phyloP scores from a whole-genome alignment of 1,140 invertebrate species.

The Leptopilina clavipes region DNA sequence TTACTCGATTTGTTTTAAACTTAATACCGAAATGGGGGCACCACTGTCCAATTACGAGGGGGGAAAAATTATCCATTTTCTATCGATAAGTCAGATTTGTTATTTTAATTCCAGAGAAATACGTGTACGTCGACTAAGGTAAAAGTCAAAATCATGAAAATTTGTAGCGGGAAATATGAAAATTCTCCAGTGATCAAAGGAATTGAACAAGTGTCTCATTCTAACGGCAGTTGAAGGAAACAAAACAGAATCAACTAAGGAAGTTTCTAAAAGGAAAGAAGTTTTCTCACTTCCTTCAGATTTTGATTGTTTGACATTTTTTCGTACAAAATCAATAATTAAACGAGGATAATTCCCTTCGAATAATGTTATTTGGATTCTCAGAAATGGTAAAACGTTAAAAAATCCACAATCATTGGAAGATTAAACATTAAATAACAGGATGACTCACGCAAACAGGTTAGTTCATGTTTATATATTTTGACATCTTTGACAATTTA shows the following conservation, averaged over 20 bases:
- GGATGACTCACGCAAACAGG: slow-evolving; percentile 54
- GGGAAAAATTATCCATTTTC: neutral
- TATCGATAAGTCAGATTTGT: neutral
- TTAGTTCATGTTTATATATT: slow-evolving; percentile 46
- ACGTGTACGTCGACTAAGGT: neutral
- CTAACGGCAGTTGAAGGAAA: neutral
- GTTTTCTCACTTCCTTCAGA: neutral
- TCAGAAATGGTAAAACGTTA: neutral
- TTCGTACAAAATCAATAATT: neutral
- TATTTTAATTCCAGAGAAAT: neutral
- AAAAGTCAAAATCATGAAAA: neutral
- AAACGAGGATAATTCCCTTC: neutral
- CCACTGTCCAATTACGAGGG: neutral
- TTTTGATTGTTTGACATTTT: neutral
- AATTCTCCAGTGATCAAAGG: neutral
- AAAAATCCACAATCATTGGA: neutral
- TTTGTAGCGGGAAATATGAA: neutral
- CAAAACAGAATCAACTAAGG: no score
- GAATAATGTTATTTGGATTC: neutral
- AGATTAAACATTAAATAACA: slow-evolving; percentile 13
- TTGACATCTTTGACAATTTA: slow-evolving; percentile 10
- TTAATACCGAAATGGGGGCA: neutral
- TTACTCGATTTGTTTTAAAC: no score
- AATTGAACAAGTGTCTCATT: neutral
- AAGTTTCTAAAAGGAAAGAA: no score